Evolutionary conservation across 1,140 invertebrate genomes (phyloP).

Genomic region (Drosophila kikkawai): DNA sequence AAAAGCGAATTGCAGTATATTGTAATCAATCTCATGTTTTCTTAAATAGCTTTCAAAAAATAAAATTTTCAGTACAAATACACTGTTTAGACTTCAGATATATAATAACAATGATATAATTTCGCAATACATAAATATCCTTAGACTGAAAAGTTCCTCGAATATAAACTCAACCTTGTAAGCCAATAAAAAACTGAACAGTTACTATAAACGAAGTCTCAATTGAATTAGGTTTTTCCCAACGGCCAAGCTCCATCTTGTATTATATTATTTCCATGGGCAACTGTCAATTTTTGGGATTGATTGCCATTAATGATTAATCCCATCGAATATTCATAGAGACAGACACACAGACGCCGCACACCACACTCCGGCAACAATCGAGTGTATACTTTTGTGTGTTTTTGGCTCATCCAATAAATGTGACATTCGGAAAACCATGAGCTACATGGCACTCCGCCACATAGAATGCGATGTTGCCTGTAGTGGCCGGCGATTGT

Average conservation of each 20-base stretch:
- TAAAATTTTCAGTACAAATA: too few relatives aligned
- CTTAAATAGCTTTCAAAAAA: too few relatives aligned
- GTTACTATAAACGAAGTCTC: not conserved
- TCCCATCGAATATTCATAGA: slow-evolving; percentile 30
- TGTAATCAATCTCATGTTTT: too few relatives aligned
- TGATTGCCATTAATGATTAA: slow-evolving; percentile 57
- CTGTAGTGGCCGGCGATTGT: slow-evolving; percentile 42
- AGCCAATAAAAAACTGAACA: not conserved
- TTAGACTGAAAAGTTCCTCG: not conserved
- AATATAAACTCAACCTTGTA: not conserved
- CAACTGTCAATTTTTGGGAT: slow-evolving; percentile 44
- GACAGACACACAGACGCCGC: not conserved
- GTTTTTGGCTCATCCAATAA: slow-evolving; percentile 67
- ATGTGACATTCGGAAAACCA: slow-evolving; percentile 71
- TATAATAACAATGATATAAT: too few relatives aligned
- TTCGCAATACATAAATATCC: too few relatives aligned
- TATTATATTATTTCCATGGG: not conserved
- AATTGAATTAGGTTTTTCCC: slow-evolving; percentile 5
- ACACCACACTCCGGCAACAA: not conserved
- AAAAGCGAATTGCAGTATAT: not conserved
- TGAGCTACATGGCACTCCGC: slow-evolving; percentile 32
- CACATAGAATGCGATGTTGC: not conserved
- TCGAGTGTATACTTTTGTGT: slow-evolving; percentile 23
- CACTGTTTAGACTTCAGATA: too few relatives aligned
- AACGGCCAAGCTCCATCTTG: not conserved